Evolutionary conservation across 2,797 vertebrate species (phyloP).

Genomic region (Botia almorhae): DNA sequence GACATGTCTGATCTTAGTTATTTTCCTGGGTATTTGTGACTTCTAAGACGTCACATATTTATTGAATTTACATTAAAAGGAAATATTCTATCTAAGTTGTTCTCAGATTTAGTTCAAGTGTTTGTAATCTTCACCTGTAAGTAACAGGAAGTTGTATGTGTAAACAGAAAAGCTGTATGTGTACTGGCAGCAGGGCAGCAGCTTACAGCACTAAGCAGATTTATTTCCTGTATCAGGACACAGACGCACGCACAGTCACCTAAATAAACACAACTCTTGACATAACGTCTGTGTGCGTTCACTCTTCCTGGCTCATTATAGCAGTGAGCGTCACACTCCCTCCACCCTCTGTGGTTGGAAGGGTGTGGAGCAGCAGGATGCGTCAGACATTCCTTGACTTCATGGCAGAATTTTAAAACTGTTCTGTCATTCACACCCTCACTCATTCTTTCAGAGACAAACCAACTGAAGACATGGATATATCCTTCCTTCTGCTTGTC

Average conservation of each 20-base stretch:
- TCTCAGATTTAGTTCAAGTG: constrained; percentile 8
- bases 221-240: neutral
- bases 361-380: constrained; percentile 41
- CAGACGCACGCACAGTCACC: neutral
- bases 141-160: constrained; percentile 20
- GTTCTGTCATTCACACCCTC: constrained; percentile 2
- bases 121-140: constrained; percentile 1
- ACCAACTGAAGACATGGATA: constrained; percentile 50
- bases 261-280: constrained; percentile 8
- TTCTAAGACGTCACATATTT: neutral
- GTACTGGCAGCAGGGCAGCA: constrained; percentile 4
- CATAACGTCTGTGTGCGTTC: constrained; percentile 17
- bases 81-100: neutral
- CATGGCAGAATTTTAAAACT: constrained; percentile 8
- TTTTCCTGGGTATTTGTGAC: no score
- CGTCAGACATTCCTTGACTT: constrained; percentile 40
- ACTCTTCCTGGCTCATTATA: constrained; percentile 1
- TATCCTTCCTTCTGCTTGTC: constrained; percentile 50
- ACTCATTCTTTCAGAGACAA: constrained; percentile 18
- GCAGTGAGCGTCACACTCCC: constrained; percentile 9
- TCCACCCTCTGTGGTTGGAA: constrained; percentile 43
- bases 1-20: neutral
- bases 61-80: neutral
- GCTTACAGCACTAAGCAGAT: constrained; percentile 37
- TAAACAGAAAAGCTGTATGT: neutral